Conservation (phyloP, 2,797 vertebrate genomes). For the Urosaurus nigricauda region DNA sequence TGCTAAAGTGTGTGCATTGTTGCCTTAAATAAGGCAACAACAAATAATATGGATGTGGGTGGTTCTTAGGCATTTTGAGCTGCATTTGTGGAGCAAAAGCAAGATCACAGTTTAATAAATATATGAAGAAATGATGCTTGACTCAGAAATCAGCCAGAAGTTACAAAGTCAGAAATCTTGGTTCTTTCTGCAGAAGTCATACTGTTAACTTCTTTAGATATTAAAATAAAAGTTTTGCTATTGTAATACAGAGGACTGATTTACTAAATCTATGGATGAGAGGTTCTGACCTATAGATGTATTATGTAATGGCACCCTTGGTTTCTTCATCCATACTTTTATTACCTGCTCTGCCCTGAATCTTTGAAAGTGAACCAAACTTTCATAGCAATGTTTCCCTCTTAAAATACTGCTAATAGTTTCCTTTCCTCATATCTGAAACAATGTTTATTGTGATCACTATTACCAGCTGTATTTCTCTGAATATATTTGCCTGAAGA, state of each 20-base stretch:
- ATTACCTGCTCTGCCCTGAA: conserved; percentile 51
- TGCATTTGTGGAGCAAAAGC: not conserved
- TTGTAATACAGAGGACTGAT: too few relatives aligned
- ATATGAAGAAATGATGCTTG: too few relatives aligned
- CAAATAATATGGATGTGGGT: not conserved
- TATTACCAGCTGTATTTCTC: conserved; percentile 36
- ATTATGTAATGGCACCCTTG: conserved; percentile 10
- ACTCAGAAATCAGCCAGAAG: too few relatives aligned
- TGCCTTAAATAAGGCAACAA: not conserved
- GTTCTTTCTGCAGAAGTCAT: too few relatives aligned
- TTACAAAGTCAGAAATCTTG: too few relatives aligned
- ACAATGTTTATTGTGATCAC: not conserved
- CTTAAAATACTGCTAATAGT: conserved; percentile 57
- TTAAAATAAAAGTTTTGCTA: too few relatives aligned
- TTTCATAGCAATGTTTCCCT: not conserved
- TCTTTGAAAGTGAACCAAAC: conserved; percentile 39
- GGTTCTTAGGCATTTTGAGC: not conserved
- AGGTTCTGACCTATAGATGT: not conserved
- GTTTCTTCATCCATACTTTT: conserved; percentile 44
- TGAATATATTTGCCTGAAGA: conserved; percentile 44
- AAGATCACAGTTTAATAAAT: not conserved
- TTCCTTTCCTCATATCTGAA: conserved; percentile 50
- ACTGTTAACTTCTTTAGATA: too few relatives aligned
- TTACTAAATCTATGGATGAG: too few relatives aligned
- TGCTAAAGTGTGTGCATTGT: too few relatives aligned